Conservation (phyloP, 2,888 invertebrate genomes). For the Rhimphoctona megacephalus region DNA sequence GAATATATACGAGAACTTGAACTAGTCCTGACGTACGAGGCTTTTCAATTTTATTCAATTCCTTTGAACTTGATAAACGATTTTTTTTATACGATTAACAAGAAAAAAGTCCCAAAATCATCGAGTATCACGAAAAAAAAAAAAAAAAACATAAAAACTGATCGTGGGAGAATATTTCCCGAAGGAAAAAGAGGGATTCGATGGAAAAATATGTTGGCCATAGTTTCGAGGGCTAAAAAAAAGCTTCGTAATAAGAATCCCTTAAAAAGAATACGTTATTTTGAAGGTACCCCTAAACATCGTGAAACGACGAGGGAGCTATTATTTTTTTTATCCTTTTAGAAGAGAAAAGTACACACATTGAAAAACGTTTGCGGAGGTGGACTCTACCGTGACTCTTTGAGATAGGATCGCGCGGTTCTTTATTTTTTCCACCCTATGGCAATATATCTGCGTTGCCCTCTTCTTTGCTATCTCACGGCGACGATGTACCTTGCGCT, state of each 20-base stretch:
- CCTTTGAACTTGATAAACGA: constrained; percentile 10
- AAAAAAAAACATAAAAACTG: neutral
- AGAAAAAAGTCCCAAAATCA: neutral
- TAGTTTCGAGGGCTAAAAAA: neutral
- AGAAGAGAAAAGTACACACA: constrained; percentile 15
- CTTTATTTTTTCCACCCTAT: constrained; percentile 56
- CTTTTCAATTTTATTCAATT: neutral
- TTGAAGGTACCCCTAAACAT: constrained; percentile 20
- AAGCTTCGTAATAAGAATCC: neutral
- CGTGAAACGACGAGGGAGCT: constrained; percentile 9
- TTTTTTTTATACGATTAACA: constrained; percentile 11
- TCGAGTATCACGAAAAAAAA: neutral
- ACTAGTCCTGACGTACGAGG: neutral
- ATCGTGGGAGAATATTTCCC: constrained; percentile 19
- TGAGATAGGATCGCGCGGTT: constrained; percentile 56
- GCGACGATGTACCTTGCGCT: constrained; percentile 35
- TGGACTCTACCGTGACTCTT: constrained; percentile 64
- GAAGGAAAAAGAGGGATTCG: constrained; percentile 1
- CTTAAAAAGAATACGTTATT: constrained; percentile 6
- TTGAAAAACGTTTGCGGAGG: constrained; percentile 54
- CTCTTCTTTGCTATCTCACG: constrained; percentile 21
- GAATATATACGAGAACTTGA: constrained; percentile 10
- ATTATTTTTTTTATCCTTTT: neutral
- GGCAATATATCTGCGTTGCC: constrained; percentile 64
- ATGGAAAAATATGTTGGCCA: constrained; percentile 22